A percentile compares a stretch with the other conserved stretches of the same genome.
These are phyloP conservation scores for Drosophila parthenogenetica DNA, from an alignment of 2,888 invertebrate species.

Conservation along the genomic window DNA sequence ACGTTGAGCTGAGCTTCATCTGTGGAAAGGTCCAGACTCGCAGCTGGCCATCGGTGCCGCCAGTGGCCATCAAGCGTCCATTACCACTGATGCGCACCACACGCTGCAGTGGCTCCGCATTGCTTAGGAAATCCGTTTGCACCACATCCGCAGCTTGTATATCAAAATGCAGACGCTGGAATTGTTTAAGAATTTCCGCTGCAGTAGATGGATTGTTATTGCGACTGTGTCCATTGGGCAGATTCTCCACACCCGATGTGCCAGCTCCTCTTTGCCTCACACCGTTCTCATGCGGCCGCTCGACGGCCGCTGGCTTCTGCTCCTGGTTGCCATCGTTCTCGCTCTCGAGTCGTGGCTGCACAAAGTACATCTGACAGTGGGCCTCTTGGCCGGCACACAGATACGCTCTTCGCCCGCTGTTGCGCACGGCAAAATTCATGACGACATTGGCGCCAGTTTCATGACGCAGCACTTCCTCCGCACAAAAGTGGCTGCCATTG, in stretches of 20 bases:
- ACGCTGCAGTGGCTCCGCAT: slow-evolving; percentile 92
- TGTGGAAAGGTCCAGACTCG: slow-evolving; percentile 96
- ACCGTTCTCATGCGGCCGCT: slow-evolving; percentile 82
- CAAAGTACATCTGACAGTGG: slow-evolving; percentile 93
- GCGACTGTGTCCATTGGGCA: slow-evolving; percentile 78
- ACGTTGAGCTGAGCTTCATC: slow-evolving; percentile 89
- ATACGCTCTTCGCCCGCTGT: slow-evolving; percentile 90
- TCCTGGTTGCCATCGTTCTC: slow-evolving; percentile 83
- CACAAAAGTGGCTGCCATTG: slow-evolving; percentile 92
- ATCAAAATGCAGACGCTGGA: slow-evolving; percentile 89
- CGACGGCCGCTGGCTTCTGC: slow-evolving; percentile 52
- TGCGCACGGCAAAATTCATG: slow-evolving; percentile 94
- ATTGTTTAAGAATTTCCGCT: slow-evolving; percentile 73
- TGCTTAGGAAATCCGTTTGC: slow-evolving; percentile 92
- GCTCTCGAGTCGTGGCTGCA: slow-evolving; percentile 87
- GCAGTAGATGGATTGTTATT: slow-evolving; percentile 28
- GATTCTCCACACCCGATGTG: slow-evolving; percentile 80
- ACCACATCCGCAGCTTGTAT: slow-evolving; percentile 92
- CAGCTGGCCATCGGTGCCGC: slow-evolving; percentile 95
- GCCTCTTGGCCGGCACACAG: slow-evolving; percentile 96
- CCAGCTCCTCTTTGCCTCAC: slow-evolving; percentile 70
- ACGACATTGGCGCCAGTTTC: slow-evolving; percentile 95
- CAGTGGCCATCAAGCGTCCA: slow-evolving; percentile 94
- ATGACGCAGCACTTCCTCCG: slow-evolving; percentile 94
- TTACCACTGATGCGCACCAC: slow-evolving; percentile 92